These are phyloP conservation scores for Diadema setosum DNA, from an alignment of 35 echinoderm and acorn worm species.

Conservation along the genomic window DNA sequence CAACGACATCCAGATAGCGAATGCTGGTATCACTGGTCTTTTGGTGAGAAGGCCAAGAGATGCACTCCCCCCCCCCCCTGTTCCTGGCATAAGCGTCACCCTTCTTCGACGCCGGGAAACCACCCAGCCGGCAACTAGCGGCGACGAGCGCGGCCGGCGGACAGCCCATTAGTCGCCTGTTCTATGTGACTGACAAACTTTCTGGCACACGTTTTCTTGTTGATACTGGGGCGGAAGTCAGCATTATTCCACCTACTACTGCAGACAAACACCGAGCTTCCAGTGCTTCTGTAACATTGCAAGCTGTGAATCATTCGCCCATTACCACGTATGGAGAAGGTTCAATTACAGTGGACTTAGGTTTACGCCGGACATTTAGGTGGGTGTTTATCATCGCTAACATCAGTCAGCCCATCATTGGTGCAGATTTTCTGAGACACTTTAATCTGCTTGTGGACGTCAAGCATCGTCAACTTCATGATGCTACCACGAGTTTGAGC, in stretches of 20 bases:
- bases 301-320: not conserved
- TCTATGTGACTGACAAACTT: not conserved
- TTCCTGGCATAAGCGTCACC: too few species aligned
- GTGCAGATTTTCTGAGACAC: constrained; percentile 32
- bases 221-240: too few species aligned
- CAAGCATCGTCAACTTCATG: not conserved
- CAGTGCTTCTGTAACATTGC: not conserved
- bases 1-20: too few species aligned
- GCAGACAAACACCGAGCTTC: not conserved
- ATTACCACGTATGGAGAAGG: not conserved
- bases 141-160: not conserved
- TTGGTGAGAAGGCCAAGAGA: too few species aligned
- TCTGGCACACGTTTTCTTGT: constrained; percentile 1
- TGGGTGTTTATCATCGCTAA: constrained; percentile 45
- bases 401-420: not conserved
- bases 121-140: not conserved
- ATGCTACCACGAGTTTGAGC: too few species aligned
- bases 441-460: not conserved
- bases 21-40: too few species aligned
- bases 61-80: too few species aligned
- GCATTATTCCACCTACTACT: not conserved
- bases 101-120: not conserved
- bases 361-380: constrained; percentile 4
- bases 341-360: constrained; percentile 17
- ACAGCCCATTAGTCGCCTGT: not conserved